Evolutionary conservation across 1,140 invertebrate species (phyloP).

Genomic region (Drosophila subobscura): DNA sequence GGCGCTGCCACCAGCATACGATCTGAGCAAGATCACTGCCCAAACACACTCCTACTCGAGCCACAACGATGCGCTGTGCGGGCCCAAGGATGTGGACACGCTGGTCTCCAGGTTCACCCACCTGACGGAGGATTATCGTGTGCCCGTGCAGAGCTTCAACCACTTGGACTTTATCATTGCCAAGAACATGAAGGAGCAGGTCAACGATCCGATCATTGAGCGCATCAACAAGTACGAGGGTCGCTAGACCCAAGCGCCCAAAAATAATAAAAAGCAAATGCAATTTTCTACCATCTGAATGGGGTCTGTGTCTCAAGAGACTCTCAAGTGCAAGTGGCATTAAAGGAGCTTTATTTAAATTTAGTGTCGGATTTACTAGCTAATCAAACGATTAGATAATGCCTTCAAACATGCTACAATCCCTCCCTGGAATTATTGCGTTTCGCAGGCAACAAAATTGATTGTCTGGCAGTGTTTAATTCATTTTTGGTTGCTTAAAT

Average conservation of each 20-base stretch:
- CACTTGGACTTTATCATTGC: conserved; percentile 90
- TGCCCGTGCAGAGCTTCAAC: conserved; percentile 87
- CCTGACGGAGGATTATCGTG: conserved; percentile 73
- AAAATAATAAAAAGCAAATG: conserved; percentile 7
- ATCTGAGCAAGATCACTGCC: conserved; percentile 85
- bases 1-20: conserved; percentile 85
- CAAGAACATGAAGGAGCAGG: conserved; percentile 85
- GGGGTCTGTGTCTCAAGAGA: background rate
- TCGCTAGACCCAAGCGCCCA: conserved; percentile 3
- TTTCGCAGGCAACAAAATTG: background rate
- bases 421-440: conserved; percentile 9
- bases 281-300: conserved; percentile 14
- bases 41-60: conserved; percentile 87
- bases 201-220: conserved; percentile 84
- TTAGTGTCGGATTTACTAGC: conserved; percentile 4
- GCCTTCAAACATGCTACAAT: background rate
- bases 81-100: conserved; percentile 86
- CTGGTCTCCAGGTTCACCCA: conserved; percentile 45
- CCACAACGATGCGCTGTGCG: conserved; percentile 85
- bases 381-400: conserved; percentile 23
- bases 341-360: conserved; percentile 12
- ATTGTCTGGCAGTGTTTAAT: too few species aligned
- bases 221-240: conserved; percentile 59
- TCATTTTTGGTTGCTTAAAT: too few species aligned
- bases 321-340: background rate